Base-by-base conservation (phyloP, 1,140 invertebrate genomes). In the Neodiprion fabricii region DNA sequence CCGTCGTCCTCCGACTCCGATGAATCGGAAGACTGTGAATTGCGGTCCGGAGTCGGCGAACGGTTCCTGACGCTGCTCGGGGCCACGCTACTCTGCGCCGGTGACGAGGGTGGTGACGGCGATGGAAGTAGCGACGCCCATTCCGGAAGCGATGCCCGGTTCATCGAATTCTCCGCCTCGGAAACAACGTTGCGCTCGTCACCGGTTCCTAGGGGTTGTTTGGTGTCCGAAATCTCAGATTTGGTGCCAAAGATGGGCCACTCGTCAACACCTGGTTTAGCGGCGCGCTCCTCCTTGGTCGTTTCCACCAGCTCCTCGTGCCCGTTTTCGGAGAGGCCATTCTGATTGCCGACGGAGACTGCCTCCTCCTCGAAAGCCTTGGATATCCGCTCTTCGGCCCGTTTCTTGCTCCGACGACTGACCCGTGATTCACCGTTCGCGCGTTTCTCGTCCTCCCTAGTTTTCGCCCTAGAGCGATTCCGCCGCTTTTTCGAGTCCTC, bases 341-440 rank as follows among this genome's bases (percentile, higher is more conserved):
- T 61, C n/a, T 61, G 11, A 4, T 61, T 61, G 3, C 11, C n/a
- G 0, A 61, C 53, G 8, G 53, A 61, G 8, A 61, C 21, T 7
- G 79, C 82, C 48, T 79, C 80, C 9, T 85, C 78, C 23, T 81
- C 83, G 65, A 86, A 83, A 0, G 83, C 67, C 68, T 79, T 61
- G 0, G 79, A 82, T 10, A 83, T 83, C n/a, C 53, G 53, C 66
- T 89, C 86, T 28, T 85, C 85, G 0, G 86, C 86, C 1, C 82
- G 81, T 65, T 82, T 86, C 61, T 89, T 89, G 49, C 86, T 87
- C 17, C 84, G 82, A 1, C 87, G 79, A 65, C 83, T 40, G 28
- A 84, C 40, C 82, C 79, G 1, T 9, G 53, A 17, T 61, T 40
- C 28, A 40, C 28, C 11, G 50, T 53, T 53, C n/a, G 50, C 17